Conservation (phyloP, 2,888 invertebrate species). For the Parnassius smintheus region DNA sequence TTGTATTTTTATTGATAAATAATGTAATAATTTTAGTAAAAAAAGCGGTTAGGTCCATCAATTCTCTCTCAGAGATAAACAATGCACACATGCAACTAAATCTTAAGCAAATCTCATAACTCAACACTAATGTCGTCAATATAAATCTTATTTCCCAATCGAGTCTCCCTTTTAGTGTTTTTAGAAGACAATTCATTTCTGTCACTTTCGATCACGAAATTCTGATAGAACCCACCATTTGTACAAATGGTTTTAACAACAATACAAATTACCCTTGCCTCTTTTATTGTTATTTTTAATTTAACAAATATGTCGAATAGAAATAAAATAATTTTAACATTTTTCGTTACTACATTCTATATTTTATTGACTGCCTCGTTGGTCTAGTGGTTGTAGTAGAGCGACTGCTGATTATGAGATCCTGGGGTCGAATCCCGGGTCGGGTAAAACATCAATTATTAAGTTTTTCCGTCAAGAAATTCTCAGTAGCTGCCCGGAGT, state of each 20-base stretch:
- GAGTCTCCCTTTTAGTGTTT: conserved; percentile 6
- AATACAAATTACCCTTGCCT: conserved; percentile 19
- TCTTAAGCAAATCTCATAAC: conserved; percentile 3
- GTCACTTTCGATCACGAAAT: conserved; percentile 24
- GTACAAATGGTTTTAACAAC: conserved; percentile 11
- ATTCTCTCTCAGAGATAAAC: background rate
- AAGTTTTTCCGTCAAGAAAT: no score
- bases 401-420: no score
- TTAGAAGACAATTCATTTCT: conserved; percentile 14
- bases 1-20: no score
- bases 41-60: no score
- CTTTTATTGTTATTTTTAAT: conserved; percentile 16
- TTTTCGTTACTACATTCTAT: no score
- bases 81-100: conserved; percentile 6
- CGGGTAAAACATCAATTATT: no score
- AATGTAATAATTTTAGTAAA: no score
- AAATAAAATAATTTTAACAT: no score
- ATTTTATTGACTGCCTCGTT: no score
- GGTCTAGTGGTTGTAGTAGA: no score
- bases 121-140: conserved; percentile 4
- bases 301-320: conserved; percentile 2
- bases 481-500: no score
- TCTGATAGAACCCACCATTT: conserved; percentile 14
- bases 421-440: no score
- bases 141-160: conserved; percentile 23